Evolutionary conservation across 1,140 invertebrate genomes (phyloP), one percentile per base, ranked within the genome.

Genomic region (Drosophila nannoptera): DNA sequence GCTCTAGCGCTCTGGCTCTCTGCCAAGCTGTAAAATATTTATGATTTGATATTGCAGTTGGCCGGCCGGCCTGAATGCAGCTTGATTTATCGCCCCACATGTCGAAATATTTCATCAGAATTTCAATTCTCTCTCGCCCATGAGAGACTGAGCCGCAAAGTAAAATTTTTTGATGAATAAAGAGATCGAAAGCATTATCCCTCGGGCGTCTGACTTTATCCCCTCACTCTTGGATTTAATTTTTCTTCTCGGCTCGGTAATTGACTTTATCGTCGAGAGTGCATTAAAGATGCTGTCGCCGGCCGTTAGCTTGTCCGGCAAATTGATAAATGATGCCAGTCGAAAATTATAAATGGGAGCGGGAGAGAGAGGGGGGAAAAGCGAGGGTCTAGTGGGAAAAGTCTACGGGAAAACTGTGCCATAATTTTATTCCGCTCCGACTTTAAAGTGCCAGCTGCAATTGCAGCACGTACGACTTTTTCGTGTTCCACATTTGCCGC

Each of bases 21-120:
- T 54, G 60, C 38, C 50, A 38, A 74, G 75, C 60, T 67, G 60
- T 73, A 63, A 82, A 81, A 65, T 66, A 61, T 67, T 71, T 72
- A 68, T 72, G 55, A 72, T 53, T 71, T 59, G 46, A 60, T 58
- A 65, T 58, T 42, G 61, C 53, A 56, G 61, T 7, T 53, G 33
- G 32, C 11, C 50, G 35, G 49, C 4, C 8, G 14, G 32, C 11
- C 22, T 48, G 22, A 31, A 22, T 48, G 46, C 55, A 48, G 45
- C 40, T 65, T 68, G 65, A 65, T 69, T 53, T 58, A 69, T 65
- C 32, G 35, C 46, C 52, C 38, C 48, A 50, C 43, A 49, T 40
- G 53, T 58, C 35, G 22, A 58, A 52, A n/a, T 50, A 49, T 60
- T 61, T 46, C 16, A 32, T 49, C 33, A 40, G 40, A 61, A 63